Conservation (phyloP, 2,113 vertebrate genomes). For the Oplegnathus fasciatus region DNA sequence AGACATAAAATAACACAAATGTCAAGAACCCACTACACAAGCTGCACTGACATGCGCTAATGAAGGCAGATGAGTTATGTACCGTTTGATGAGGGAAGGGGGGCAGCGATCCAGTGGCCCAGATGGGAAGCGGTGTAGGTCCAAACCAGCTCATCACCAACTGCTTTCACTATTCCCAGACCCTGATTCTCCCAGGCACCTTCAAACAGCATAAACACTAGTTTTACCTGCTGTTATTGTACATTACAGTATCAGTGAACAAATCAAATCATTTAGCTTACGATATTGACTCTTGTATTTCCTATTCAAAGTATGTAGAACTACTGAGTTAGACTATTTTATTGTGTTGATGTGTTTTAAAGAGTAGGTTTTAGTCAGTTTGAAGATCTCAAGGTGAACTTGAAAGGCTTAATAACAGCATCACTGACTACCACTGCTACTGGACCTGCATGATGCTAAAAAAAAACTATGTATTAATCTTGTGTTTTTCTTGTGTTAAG, state of each 20-base stretch:
- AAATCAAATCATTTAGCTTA: background rate
- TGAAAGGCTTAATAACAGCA: no score
- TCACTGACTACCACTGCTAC: no score
- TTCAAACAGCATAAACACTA: slow-evolving; percentile 56
- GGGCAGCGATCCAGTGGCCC: slow-evolving; percentile 94
- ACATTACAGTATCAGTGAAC: background rate
- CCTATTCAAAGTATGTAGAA: background rate
- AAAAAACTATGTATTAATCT: background rate
- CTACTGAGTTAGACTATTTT: no score
- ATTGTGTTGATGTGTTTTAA: no score
- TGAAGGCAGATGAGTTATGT: background rate
- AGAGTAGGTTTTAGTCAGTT: no score
- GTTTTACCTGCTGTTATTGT: no score
- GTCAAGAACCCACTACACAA: background rate
- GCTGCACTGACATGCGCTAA: background rate
- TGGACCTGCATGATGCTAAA: no score
- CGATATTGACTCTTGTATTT: background rate
- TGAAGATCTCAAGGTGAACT: no score
- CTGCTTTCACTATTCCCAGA: slow-evolving; percentile 86
- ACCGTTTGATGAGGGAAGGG: slow-evolving; percentile 88
- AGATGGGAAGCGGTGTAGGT: slow-evolving; percentile 91
- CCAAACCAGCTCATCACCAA: slow-evolving; percentile 88
- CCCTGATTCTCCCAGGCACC: slow-evolving; percentile 94
- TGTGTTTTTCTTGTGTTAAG: background rate
- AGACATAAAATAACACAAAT: background rate